Percentiles rank a stretch among this genome's conserved stretches.
phyloP scores from a whole-genome alignment of 2,888 invertebrate genomes.

The Pediacus dermestoides region DNA sequence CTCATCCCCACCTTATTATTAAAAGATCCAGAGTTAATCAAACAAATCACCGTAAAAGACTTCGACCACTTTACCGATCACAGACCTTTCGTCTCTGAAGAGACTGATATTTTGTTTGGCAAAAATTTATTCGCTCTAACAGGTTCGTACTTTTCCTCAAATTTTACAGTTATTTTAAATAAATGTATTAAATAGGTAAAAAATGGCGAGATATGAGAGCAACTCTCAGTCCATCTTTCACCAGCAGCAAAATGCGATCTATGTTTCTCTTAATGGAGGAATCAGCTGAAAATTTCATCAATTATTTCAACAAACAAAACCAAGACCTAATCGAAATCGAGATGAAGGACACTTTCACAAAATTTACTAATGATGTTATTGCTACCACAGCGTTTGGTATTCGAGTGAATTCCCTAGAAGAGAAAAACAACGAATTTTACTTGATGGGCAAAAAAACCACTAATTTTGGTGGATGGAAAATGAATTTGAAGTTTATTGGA shows the following conservation, averaged over 20 bases:
- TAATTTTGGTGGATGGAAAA: constrained; percentile 31
- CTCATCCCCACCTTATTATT: background rate
- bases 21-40: constrained; percentile 1
- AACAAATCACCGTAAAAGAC: background rate
- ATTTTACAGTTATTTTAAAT: no score
- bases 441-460: constrained; percentile 52
- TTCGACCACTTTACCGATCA: background rate
- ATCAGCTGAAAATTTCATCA: constrained; percentile 24
- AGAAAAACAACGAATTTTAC: constrained; percentile 56
- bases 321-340: constrained; percentile 41
- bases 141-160: no score
- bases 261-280: constrained; percentile 37
- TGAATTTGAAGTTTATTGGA: constrained; percentile 21
- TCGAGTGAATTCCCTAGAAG: constrained; percentile 54
- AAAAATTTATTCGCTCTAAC: background rate
- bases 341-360: constrained; percentile 48
- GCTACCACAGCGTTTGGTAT: constrained; percentile 54
- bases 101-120: constrained; percentile 1
- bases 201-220: constrained; percentile 41
- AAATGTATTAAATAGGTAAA: constrained; percentile 21
- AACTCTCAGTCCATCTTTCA: constrained; percentile 41
- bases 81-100: background rate
- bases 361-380: constrained; percentile 55
- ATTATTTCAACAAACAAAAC: constrained; percentile 20
- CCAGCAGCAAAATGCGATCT: constrained; percentile 43